phyloP scores from a whole-genome alignment of 2,888 invertebrate species.

The Pristionchus japonicus region DNA sequence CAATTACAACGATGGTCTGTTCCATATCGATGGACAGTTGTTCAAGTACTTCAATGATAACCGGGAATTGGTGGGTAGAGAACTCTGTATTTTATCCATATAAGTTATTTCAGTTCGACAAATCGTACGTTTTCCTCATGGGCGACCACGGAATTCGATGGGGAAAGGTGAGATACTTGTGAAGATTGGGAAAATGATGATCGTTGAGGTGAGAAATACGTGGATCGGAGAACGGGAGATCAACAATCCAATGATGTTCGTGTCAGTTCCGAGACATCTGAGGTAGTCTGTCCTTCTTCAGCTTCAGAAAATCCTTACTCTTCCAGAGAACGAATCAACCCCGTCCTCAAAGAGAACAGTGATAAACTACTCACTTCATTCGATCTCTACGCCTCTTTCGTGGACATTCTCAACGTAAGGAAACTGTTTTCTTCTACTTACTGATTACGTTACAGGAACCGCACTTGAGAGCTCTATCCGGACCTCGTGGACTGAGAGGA shows the following conservation, averaged over 20 bases:
- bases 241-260: constrained; percentile 46
- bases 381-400: constrained; percentile 34
- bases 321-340: constrained; percentile 16
- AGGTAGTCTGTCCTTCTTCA: neutral
- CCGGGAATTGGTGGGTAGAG: constrained; percentile 45
- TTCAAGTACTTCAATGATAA: constrained; percentile 56
- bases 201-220: constrained; percentile 7
- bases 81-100: too few relatives aligned
- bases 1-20: constrained; percentile 55
- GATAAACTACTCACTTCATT: constrained; percentile 24
- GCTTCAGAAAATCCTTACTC: too few relatives aligned
- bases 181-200: neutral
- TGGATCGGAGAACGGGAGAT: constrained; percentile 39
- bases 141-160: constrained; percentile 44
- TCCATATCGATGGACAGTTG: constrained; percentile 60
- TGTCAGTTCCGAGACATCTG: constrained; percentile 11
- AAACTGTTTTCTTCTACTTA: too few relatives aligned
- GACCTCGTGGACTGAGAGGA: neutral
- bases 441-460: constrained; percentile 6
- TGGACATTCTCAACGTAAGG: constrained; percentile 34
- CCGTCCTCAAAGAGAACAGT: neutral
- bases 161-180: constrained; percentile 3
- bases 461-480: neutral
- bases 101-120: constrained; percentile 18
- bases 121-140: constrained; percentile 41